Evolutionary conservation across 1,140 invertebrate species (phyloP).

Genomic region (Helicoverpa zea): DNA sequence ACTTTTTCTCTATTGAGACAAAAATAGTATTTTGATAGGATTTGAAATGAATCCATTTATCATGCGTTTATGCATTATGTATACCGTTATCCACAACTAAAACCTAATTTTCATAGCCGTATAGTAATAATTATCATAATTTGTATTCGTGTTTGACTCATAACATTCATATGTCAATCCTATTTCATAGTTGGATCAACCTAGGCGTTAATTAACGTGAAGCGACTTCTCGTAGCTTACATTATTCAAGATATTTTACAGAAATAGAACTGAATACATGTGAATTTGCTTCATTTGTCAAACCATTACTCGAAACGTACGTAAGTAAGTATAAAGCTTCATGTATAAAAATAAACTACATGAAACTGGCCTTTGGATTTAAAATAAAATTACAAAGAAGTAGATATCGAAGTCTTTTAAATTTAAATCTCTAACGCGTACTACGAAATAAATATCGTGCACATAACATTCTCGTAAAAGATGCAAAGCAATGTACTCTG

Average conservation of each 20-base stretch:
- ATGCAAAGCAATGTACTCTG: constrained; percentile 24
- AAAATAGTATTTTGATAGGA: neutral
- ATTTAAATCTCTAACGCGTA: neutral
- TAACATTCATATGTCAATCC: constrained; percentile 3
- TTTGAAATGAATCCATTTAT: neutral
- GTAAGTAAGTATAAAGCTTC: neutral
- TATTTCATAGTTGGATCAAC: neutral
- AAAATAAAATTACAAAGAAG: neutral
- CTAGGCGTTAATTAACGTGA: neutral
- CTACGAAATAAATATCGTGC: neutral
- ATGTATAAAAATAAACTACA: neutral
- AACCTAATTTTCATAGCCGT: neutral
- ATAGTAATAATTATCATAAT: constrained; percentile 6
- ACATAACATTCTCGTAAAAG: constrained; percentile 12
- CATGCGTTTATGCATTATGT: neutral
- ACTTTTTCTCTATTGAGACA: neutral
- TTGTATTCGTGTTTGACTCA: constrained; percentile 1
- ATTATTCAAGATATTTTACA: constrained; percentile 18
- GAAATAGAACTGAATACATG: neutral
- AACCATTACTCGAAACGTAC: neutral
- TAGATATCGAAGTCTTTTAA: neutral
- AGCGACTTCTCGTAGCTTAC: neutral
- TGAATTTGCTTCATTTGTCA: neutral
- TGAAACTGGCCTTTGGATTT: neutral
- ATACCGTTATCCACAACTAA: neutral